Percentiles rank a stretch among this genome's conserved stretches.
phyloP scores from a whole-genome alignment of 2,888 invertebrate species.

The Choreutis nemorana region DNA sequence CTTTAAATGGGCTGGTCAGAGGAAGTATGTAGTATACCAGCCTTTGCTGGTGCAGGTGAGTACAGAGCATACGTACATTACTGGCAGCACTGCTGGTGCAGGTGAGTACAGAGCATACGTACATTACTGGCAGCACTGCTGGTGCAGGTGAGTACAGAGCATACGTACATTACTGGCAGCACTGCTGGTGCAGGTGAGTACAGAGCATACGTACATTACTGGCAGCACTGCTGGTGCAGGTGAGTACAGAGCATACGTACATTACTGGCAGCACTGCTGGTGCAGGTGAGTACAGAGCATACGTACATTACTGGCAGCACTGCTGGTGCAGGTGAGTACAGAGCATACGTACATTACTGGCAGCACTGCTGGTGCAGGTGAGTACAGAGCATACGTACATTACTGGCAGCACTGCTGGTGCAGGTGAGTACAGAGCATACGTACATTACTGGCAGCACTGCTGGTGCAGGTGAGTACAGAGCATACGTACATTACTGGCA shows the following conservation, averaged over 20 bases:
- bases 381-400: background rate
- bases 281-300: background rate
- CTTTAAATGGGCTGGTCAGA: no score
- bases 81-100: no score
- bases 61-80: no score
- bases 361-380: constrained; percentile 84
- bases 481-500: constrained; percentile 65
- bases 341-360: constrained; percentile 78
- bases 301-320: constrained; percentile 78
- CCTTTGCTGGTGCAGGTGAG: no score
- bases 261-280: constrained; percentile 2
- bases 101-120: no score
- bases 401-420: constrained; percentile 2
- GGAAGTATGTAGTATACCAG: no score
- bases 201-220: constrained; percentile 68
- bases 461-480: constrained; percentile 82
- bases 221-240: constrained; percentile 85
- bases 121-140: no score
- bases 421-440: background rate
- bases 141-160: no score
- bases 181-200: no score
- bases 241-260: background rate
- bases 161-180: no score
- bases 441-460: constrained; percentile 80
- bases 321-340: constrained; percentile 82